These are phyloP conservation scores for Anthonomus grandis DNA, from an alignment of 1,140 invertebrate genomes.

Conservation along the genomic window DNA sequence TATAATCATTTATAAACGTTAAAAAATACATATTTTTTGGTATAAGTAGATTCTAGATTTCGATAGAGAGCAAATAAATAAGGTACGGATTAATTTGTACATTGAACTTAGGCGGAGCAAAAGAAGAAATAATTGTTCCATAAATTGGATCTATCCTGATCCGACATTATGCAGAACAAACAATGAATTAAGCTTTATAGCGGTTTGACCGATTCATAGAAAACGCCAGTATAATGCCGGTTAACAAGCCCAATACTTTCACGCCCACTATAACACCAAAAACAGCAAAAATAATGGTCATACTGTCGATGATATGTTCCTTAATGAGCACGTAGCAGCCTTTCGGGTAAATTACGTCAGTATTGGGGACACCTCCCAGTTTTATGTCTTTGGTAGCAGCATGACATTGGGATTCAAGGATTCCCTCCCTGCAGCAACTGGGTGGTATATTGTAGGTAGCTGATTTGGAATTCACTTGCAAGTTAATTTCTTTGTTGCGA, in stretches of 20 bases:
- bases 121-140: background rate
- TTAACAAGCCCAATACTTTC: conserved; percentile 73
- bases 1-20: background rate
- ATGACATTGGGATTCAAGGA: conserved; percentile 42
- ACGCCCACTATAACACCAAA: conserved; percentile 62
- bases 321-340: conserved; percentile 72
- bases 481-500: conserved; percentile 52
- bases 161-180: too few species aligned
- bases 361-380: conserved; percentile 32
- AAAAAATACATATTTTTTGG: background rate
- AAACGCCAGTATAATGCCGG: conserved; percentile 75
- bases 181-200: conserved; percentile 63
- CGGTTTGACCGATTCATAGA: conserved; percentile 64
- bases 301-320: conserved; percentile 58
- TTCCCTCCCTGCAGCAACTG: conserved; percentile 49
- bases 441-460: conserved; percentile 51
- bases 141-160: background rate
- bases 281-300: conserved; percentile 61
- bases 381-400: conserved; percentile 38
- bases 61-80: background rate
- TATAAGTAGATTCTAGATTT: background rate
- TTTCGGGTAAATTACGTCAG: conserved; percentile 51
- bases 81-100: too few species aligned
- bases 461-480: conserved; percentile 40
- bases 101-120: background rate